Evolutionary conservation across 1,140 invertebrate genomes (phyloP), one percentile per base, ranked within the genome.

Genomic region (Drosophila repletoides): DNA sequence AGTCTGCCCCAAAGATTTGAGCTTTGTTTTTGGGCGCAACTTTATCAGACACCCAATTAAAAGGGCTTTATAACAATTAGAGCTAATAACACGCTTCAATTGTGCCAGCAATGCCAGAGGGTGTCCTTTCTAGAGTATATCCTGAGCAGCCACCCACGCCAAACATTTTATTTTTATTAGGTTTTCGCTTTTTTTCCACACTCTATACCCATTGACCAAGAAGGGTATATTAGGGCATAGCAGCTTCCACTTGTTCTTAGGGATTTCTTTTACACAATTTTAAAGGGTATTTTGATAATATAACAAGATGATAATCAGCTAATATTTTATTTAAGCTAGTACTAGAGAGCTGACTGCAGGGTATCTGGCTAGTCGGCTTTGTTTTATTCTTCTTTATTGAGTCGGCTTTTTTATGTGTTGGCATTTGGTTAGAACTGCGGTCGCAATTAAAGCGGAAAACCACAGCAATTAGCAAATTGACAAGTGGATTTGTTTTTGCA

Each of bases 41-140:
- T 84, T 84, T 86, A 84, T 84, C 79, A 84, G 80, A 79, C 79
- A 84, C 79, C 80, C 79, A 84, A 84, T 84, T 84, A 84, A 84
- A 84, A 86, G 80, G 80, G 79, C 79, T 84, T 84, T 79, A 86
- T 86, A 84, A 86, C 79, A 84, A 84, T 84, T 84, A 84, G 66
- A 79, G 79, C 79, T 84, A 84, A 84, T 84, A 84, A 84, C 80
- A 84, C 79, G 79, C 79, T 86, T 84, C 79, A 84, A 84, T 84
- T 84, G 79, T 86, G 80, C 75, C 61, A 83, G 73, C 26, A 71
- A 70, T 45, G 64, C 77, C 79, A 48, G 34, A 38, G 70, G 73
- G 64, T 51, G 53, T 31, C 29, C 38, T 31, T 3, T 19, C 5
- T n/a, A n/a, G n/a, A n/a, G n/a, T n/a, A n/a, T n/a, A n/a, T 48